A percentile compares a stretch with the other conserved stretches of the same genome.
Conservation (phyloP, 2,888 invertebrate species). For the Eristalis arbustorum region DNA sequence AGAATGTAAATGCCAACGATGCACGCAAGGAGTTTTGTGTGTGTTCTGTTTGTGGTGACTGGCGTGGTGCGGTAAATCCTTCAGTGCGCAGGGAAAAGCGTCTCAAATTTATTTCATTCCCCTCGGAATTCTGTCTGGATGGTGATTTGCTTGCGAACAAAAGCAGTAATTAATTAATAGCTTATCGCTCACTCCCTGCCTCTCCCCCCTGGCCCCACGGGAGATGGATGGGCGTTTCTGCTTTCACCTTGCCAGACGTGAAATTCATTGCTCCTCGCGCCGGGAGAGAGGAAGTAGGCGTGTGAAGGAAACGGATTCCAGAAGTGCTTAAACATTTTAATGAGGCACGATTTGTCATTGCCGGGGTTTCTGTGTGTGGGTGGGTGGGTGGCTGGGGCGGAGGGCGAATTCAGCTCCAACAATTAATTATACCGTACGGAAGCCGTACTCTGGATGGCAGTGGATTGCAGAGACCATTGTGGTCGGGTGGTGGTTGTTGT, state of each 20-base stretch:
- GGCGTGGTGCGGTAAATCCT: constrained; percentile 44
- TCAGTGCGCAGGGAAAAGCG: constrained; percentile 18
- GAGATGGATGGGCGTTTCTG: neutral
- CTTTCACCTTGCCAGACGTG: neutral
- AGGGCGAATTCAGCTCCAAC: neutral
- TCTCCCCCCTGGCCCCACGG: neutral
- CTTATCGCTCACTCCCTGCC: constrained; percentile 47
- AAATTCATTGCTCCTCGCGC: neutral
- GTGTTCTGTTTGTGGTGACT: constrained; percentile 10
- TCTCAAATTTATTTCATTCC: constrained; percentile 60
- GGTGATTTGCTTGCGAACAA: constrained; percentile 64
- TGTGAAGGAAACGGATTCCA: constrained; percentile 50
- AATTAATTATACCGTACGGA: constrained; percentile 11
- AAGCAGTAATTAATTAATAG: constrained; percentile 68
- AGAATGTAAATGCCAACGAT: constrained; percentile 51
- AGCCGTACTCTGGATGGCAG: neutral
- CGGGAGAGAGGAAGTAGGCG: constrained; percentile 26
- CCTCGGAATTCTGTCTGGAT: constrained; percentile 28
- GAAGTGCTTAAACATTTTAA: constrained; percentile 65
- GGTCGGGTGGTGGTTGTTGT: neutral
- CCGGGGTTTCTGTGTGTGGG: neutral
- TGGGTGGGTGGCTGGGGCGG: neutral
- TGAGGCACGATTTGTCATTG: constrained; percentile 61
- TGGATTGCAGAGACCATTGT: neutral
- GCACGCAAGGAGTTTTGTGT: constrained; percentile 61